Evolutionary conservation across 2,888 invertebrate genomes (phyloP).

Genomic region (Trypoxylon attenuatum): DNA sequence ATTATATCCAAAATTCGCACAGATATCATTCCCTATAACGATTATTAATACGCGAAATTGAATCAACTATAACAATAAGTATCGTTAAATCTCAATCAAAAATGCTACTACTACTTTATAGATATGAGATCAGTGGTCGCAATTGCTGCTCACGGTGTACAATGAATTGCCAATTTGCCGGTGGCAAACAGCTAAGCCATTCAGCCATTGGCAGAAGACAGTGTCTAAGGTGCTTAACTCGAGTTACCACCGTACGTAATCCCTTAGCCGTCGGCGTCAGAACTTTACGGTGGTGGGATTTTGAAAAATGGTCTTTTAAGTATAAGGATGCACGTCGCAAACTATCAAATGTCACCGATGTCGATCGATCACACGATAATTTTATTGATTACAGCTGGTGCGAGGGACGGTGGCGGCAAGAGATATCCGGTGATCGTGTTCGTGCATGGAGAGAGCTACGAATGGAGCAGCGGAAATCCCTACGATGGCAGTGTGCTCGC

Average conservation of each 20-base stretch:
- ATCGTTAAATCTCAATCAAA: no score
- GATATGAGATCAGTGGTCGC: no score
- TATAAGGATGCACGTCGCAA: conserved; percentile 46
- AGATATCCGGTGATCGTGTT: conserved; percentile 94
- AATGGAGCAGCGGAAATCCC: conserved; percentile 98
- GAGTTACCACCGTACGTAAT: conserved; percentile 47
- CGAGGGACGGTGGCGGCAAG: conserved; percentile 76
- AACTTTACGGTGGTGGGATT: conserved; percentile 46
- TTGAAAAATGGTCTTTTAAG: conserved; percentile 59
- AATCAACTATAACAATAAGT: no score
- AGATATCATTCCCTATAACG: no score
- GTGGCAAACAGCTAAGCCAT: no score
- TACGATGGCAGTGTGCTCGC: conserved; percentile 98
- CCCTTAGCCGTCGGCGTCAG: conserved; percentile 52
- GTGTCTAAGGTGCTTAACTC: no score
- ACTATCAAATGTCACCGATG: conserved; percentile 46
- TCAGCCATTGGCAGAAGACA: no score
- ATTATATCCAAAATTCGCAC: no score
- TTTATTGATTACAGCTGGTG: conserved; percentile 78
- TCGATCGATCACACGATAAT: conserved; percentile 63
- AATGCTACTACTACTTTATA: no score
- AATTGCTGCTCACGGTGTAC: no score
- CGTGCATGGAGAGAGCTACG: conserved; percentile 96
- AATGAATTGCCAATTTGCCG: no score
- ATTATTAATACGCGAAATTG: no score